Conservation (phyloP, 2,113 vertebrate genomes). For the Anas platyrhynchos region DNA sequence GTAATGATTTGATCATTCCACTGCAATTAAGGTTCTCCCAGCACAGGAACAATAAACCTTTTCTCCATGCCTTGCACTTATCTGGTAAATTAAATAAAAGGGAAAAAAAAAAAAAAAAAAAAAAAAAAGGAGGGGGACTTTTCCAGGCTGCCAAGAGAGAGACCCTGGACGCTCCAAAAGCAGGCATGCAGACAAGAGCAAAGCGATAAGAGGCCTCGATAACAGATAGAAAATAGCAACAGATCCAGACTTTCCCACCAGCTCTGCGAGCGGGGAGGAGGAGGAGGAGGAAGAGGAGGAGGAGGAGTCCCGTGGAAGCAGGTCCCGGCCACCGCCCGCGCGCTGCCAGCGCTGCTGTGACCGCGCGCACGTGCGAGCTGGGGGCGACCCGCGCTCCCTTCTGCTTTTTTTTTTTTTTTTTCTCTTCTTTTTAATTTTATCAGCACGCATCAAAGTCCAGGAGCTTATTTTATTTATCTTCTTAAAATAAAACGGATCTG, state of each 20-base stretch:
- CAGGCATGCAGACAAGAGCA: constrained; percentile 87
- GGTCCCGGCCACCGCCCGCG: neutral
- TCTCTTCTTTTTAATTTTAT: no score
- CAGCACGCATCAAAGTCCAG: rapidly evolving
- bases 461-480: neutral
- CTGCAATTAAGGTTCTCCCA: constrained; percentile 54
- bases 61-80: constrained; percentile 22
- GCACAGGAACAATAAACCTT: constrained; percentile 32
- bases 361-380: neutral
- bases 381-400: neutral
- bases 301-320: neutral
- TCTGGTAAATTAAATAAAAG: constrained; percentile 44
- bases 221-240: constrained; percentile 96
- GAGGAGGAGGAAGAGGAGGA: neutral
- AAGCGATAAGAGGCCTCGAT: constrained; percentile 88
- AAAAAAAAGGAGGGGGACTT: neutral
- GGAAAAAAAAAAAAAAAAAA: neutral
- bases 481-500: neutral
- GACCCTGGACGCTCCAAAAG: constrained; percentile 86
- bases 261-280: constrained; percentile 69
- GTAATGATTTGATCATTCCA: constrained; percentile 40
- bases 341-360: neutral
- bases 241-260: constrained; percentile 95
- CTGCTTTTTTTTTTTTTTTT: no score
- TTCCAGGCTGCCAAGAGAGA: constrained; percentile 76